phyloP scores from a whole-genome alignment of 2,888 invertebrate genomes.

The Sphecodes monilicornis region DNA sequence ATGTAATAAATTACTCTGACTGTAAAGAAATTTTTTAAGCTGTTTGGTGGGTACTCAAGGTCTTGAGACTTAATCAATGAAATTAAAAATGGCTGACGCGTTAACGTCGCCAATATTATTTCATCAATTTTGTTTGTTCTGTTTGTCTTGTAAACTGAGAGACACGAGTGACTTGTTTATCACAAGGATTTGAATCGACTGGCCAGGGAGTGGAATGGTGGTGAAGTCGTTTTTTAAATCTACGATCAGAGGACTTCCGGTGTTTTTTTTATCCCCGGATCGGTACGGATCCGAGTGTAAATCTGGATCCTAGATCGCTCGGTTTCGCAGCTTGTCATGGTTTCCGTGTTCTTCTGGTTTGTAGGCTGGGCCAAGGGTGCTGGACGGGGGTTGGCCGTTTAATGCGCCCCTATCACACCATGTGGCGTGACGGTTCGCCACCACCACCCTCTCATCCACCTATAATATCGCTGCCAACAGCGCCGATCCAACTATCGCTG shows the following conservation, averaged over 20 bases:
- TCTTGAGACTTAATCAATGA: too few species aligned
- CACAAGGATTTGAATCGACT: not conserved
- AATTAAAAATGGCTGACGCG: too few species aligned
- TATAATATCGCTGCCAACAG: constrained; percentile 5
- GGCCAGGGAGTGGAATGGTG: not conserved
- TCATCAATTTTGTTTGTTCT: too few species aligned
- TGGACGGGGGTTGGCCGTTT: constrained; percentile 61
- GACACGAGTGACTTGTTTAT: not conserved
- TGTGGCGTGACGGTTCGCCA: constrained; percentile 75
- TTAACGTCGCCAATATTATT: too few species aligned
- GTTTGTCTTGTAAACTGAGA: not conserved
- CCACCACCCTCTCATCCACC: constrained; percentile 13
- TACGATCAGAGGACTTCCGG: not conserved
- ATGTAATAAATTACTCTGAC: too few species aligned
- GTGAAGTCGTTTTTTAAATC: not conserved
- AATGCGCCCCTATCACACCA: constrained; percentile 77
- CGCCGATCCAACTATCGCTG: constrained; percentile 9
- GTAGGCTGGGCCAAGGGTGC: constrained; percentile 58
- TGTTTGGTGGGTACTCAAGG: too few species aligned
- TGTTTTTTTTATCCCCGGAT: not conserved
- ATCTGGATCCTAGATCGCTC: constrained; percentile 41
- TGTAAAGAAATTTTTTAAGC: too few species aligned
- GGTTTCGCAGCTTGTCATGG: constrained; percentile 6
- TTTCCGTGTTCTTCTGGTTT: not conserved
- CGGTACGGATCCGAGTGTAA: not conserved